These are phyloP conservation scores for Cephalopholis sonnerati DNA, from an alignment of 2,113 vertebrate species.

Conservation along the genomic window DNA sequence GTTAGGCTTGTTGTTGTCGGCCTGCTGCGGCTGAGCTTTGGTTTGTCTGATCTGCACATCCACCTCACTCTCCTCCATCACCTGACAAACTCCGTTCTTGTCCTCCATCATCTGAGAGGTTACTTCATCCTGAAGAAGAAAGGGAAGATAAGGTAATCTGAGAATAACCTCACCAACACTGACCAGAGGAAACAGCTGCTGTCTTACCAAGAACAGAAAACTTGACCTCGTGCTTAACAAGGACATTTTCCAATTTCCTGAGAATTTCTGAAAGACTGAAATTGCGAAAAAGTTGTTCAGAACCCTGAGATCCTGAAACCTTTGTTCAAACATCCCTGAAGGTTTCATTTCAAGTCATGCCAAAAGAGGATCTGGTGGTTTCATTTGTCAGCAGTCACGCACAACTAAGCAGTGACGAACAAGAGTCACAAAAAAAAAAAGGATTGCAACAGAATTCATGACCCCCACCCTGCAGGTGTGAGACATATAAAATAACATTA, in stretches of 20 bases:
- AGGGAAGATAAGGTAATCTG: not conserved
- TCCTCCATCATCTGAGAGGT: slow-evolving; percentile 58
- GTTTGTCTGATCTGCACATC: slow-evolving; percentile 25
- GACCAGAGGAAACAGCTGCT: not conserved
- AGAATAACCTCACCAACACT: not conserved
- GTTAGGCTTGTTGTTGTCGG: slow-evolving; percentile 17
- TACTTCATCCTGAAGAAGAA: slow-evolving; percentile 20
- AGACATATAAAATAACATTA: not conserved
- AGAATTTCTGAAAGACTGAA: not conserved
- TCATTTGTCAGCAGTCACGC: slow-evolving; percentile 8
- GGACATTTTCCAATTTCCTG: not conserved
- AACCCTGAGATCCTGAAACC: not conserved
- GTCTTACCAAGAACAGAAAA: not conserved
- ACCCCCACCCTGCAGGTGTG: not conserved
- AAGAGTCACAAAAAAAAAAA: not conserved
- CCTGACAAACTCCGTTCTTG: not conserved
- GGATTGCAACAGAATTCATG: not conserved
- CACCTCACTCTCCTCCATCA: slow-evolving; percentile 51
- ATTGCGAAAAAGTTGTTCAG: not conserved
- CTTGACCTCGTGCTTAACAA: not conserved
- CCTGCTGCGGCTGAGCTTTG: slow-evolving; percentile 19
- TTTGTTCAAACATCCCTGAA: not conserved
- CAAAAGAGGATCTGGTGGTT: slow-evolving; percentile 6
- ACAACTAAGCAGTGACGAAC: not conserved
- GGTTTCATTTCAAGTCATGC: not conserved